A percentile compares a stretch with the other conserved stretches of the same genome.
phyloP scores from a whole-genome alignment of 1,140 invertebrate species.

The Euura saliciscinereae region DNA sequence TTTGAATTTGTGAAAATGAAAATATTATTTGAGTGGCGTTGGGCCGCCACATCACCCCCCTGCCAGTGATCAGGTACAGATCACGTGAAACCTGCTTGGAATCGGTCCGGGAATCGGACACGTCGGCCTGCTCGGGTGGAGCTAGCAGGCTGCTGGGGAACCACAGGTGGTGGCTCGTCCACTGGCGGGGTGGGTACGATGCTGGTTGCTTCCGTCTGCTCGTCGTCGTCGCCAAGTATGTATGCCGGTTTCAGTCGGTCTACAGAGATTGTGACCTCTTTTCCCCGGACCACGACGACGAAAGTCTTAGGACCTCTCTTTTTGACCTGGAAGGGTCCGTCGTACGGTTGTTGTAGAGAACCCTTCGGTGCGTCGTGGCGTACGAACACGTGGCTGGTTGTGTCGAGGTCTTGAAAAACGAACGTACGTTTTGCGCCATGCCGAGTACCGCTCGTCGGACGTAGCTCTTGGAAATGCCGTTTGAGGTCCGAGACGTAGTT shows the following conservation, averaged over 20 bases:
- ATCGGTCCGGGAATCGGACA: conserved; percentile 18
- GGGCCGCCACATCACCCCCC: conserved; percentile 17
- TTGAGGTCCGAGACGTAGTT: background rate
- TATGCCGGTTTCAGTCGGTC: conserved; percentile 52
- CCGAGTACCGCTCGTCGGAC: background rate
- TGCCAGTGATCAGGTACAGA: conserved; percentile 15
- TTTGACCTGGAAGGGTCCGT: conserved; percentile 46
- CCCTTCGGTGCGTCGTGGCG: conserved; percentile 20
- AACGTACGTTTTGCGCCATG: conserved; percentile 21
- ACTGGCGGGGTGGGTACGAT: background rate
- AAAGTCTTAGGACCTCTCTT: conserved; percentile 38
- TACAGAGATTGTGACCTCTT: conserved; percentile 37
- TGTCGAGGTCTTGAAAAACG: conserved; percentile 28
- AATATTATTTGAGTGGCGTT: conserved; percentile 7
- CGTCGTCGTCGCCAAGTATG: conserved; percentile 3
- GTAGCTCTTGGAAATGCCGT: conserved; percentile 23
- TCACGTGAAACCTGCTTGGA: conserved; percentile 16
- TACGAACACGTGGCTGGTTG: conserved; percentile 30
- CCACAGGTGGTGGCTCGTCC: background rate
- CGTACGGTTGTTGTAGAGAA: conserved; percentile 39
- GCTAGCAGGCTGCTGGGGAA: background rate
- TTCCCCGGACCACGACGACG: conserved; percentile 35
- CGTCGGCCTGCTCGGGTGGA: conserved; percentile 12
- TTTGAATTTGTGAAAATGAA: background rate
- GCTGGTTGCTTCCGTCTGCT: conserved; percentile 1